Base-by-base conservation (phyloP, 2,113 vertebrate genomes). In the Austrofundulus limnaeus region DNA sequence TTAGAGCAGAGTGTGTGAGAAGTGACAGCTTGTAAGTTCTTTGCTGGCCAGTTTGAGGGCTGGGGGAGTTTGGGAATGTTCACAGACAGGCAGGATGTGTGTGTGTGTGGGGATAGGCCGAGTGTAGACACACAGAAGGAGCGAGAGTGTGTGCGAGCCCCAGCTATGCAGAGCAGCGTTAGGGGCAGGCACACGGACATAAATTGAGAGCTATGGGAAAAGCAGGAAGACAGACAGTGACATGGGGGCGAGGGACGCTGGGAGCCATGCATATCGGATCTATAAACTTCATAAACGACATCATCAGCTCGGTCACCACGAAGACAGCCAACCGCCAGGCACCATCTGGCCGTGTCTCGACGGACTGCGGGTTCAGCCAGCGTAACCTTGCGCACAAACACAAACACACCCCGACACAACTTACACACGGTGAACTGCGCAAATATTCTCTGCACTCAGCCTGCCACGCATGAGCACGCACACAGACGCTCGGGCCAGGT, bases 261-360 rank as follows among this genome's bases (percentile, higher is more conserved):
- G 77, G 82, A 86, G 68, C 14, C 68, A 70, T 75, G 83, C 84
- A 85, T 77, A 86, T 84, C 75, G 60, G 83, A 90, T 89, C 84
- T 84, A 89, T 90, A 88, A 85, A 83, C 84, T 88, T 85, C 81
- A 88, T 85, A 86, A 89, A 89, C 81, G 57, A 83, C 80, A 89
- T 88, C 87, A 90, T 90, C 84, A 85, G 76, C 84, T 56, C 62
- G 71, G 85, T 85, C 77, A 73, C 79, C 65, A 75, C 62, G 65
- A 81, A 82, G 79, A 90, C 83, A 89, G 81, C 84, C 80, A 76
- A 87, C 77, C 79, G 72, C 76, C 78, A 75, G 72, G 81, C 85
- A 55, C 89, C 87, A 89, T 89, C 87, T 90, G 89, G 84, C 68
- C 74, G 25, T 3, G 65, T 88, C 81, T 80, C 88, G 50, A 59